Evolutionary conservation across 2,888 invertebrate species (phyloP).

Genomic region (Hoplodrina ambigua): DNA sequence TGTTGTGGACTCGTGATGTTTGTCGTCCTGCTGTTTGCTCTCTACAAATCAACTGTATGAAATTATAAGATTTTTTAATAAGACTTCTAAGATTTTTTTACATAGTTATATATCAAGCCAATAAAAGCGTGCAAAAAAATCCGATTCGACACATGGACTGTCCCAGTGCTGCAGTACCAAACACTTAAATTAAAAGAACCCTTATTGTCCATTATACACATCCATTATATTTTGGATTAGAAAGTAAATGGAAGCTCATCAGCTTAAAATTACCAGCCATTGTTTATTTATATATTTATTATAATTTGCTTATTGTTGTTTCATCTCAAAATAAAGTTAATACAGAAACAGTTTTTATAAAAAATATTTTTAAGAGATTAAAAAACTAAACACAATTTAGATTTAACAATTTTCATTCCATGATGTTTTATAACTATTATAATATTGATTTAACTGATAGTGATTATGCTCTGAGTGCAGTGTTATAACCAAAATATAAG

Average conservation of each 20-base stretch:
- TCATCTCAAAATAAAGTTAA: background rate
- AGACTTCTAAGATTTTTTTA: too few relatives aligned
- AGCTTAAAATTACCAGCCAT: constrained; percentile 19
- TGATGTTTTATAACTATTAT: constrained; percentile 15
- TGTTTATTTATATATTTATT: constrained; percentile 26
- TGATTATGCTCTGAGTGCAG: constrained; percentile 14
- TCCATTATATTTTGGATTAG: constrained; percentile 23
- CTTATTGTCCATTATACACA: constrained; percentile 17
- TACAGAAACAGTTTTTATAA: too few relatives aligned
- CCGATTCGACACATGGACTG: too few relatives aligned
- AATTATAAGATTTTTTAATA: too few relatives aligned
- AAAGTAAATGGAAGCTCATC: constrained; percentile 1
- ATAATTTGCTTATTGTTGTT: constrained; percentile 12
- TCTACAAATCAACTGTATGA: too few relatives aligned
- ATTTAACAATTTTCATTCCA: constrained; percentile 20
- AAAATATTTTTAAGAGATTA: background rate
- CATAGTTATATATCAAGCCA: too few relatives aligned
- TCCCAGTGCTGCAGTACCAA: too few relatives aligned
- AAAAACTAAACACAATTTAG: background rate
- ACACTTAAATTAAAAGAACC: too few relatives aligned
- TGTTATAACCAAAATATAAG: constrained; percentile 53
- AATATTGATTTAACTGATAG: constrained; percentile 3
- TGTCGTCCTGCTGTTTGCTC: too few relatives aligned
- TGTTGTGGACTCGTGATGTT: too few relatives aligned
- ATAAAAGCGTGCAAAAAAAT: too few relatives aligned